A percentile compares a stretch with the other conserved stretches of the same genome.
Evolutionary conservation across 1,140 invertebrate genomes (phyloP).

Genomic region (Drosophila watanabei): DNA sequence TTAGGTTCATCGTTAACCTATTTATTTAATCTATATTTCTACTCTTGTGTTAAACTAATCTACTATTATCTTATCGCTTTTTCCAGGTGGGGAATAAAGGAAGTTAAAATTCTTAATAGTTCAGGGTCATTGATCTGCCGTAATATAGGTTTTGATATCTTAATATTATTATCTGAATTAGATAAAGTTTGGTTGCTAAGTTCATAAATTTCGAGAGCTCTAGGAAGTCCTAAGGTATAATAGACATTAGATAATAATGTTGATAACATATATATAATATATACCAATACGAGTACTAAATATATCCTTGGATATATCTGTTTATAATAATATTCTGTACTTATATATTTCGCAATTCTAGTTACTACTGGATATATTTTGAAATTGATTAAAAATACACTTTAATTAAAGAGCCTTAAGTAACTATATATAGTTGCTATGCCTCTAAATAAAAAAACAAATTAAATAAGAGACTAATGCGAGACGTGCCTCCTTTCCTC

Average conservation of each 20-base stretch:
- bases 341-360: neutral
- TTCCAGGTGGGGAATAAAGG: neutral
- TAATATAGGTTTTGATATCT: neutral
- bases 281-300: neutral
- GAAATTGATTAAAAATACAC: conserved; percentile 1
- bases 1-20: neutral
- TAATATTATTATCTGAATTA: neutral
- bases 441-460: neutral
- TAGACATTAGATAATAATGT: neutral
- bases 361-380: neutral
- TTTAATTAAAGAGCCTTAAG: neutral
- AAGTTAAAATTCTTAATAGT: neutral
- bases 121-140: conserved; percentile 8
- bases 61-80: conserved; percentile 9
- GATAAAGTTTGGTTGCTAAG: neutral
- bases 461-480: neutral
- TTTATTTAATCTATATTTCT: neutral
- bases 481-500: conserved; percentile 36
- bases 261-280: neutral
- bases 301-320: neutral
- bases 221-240: neutral
- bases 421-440: neutral
- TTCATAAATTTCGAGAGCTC: neutral
- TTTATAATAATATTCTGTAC: neutral
- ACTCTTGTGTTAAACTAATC: neutral